These are phyloP conservation scores for Psettodes erumei DNA, from an alignment of 2,113 vertebrate species.

Conservation along the genomic window DNA sequence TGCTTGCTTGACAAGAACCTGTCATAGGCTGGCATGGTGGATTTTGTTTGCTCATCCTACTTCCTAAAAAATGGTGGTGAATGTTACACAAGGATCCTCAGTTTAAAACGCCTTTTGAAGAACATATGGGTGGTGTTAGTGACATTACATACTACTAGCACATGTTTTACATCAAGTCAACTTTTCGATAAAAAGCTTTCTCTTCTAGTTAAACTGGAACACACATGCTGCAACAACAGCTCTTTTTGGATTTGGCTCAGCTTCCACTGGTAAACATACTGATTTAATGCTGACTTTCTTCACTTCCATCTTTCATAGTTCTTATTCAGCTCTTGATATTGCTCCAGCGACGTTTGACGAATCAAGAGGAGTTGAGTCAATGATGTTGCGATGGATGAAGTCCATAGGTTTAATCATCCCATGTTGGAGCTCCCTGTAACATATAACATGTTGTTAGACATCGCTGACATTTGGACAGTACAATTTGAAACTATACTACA, in stretches of 20 bases:
- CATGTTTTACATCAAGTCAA: not conserved
- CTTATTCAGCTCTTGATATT: slow-evolving; percentile 25
- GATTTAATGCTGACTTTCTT: not conserved
- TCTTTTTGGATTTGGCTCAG: slow-evolving; percentile 7
- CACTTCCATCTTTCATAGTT: not conserved
- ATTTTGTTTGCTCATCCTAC: not conserved
- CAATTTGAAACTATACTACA: not conserved
- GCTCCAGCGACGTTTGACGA: not conserved
- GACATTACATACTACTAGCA: not conserved
- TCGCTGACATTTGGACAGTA: not conserved
- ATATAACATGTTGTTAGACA: slow-evolving; percentile 31
- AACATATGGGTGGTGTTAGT: not conserved
- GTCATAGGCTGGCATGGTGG: not conserved
- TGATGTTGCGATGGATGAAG: slow-evolving; percentile 64
- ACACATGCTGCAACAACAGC: not conserved
- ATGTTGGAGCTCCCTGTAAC: slow-evolving; percentile 75
- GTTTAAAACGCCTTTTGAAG: not conserved
- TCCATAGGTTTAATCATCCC: slow-evolving; percentile 83
- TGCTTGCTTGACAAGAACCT: slow-evolving; percentile 24
- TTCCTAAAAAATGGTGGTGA: not conserved
- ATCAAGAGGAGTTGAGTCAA: slow-evolving; percentile 26
- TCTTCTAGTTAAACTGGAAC: too few relatives aligned
- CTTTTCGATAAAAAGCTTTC: too few relatives aligned
- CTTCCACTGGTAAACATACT: not conserved
- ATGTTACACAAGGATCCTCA: not conserved